These are phyloP conservation scores for Uloborus plumipes DNA, from an alignment of 2,888 invertebrate species.

Conservation along the genomic window DNA sequence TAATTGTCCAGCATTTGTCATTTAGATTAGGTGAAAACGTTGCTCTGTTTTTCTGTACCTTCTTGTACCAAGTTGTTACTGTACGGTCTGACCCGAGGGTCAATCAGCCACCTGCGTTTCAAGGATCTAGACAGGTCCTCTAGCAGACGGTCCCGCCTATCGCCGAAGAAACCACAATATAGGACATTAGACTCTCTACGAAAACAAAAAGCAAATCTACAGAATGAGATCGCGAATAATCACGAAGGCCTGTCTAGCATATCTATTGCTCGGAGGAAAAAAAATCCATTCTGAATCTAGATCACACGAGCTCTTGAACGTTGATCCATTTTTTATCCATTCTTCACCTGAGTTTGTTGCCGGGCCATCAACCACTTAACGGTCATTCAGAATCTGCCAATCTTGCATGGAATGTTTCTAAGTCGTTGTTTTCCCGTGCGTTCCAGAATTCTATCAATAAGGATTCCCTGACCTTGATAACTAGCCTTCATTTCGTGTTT, in stretches of 20 bases:
- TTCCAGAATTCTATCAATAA: conserved; percentile 35
- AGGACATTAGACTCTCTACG: conserved; percentile 40
- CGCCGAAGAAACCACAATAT: conserved; percentile 26
- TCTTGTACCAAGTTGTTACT: conserved; percentile 31
- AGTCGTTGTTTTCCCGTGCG: conserved; percentile 36
- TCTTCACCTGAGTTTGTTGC: conserved; percentile 26
- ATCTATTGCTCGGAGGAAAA: conserved; percentile 36
- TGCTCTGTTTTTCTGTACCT: conserved; percentile 41
- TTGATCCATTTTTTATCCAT: conserved; percentile 37
- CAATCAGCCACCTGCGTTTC: conserved; percentile 32
- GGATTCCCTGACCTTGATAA: conserved; percentile 63
- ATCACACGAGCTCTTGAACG: conserved; percentile 45
- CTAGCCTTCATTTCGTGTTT: conserved; percentile 41
- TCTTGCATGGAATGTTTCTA: conserved; percentile 29
- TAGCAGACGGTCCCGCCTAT: conserved; percentile 52
- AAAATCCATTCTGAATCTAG: conserved; percentile 29
- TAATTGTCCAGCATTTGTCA: conserved; percentile 15
- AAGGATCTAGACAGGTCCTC: conserved; percentile 32
- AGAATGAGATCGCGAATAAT: conserved; percentile 54
- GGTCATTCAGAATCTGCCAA: conserved; percentile 28
- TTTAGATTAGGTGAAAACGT: conserved; percentile 21
- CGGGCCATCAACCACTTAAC: conserved; percentile 33
- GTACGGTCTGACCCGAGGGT: conserved; percentile 41
- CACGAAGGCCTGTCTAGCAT: conserved; percentile 46
- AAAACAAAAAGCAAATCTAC: conserved; percentile 41